These are phyloP conservation scores for Isichthys henryi DNA, from an alignment of 2,113 vertebrate species.

Conservation along the genomic window DNA sequence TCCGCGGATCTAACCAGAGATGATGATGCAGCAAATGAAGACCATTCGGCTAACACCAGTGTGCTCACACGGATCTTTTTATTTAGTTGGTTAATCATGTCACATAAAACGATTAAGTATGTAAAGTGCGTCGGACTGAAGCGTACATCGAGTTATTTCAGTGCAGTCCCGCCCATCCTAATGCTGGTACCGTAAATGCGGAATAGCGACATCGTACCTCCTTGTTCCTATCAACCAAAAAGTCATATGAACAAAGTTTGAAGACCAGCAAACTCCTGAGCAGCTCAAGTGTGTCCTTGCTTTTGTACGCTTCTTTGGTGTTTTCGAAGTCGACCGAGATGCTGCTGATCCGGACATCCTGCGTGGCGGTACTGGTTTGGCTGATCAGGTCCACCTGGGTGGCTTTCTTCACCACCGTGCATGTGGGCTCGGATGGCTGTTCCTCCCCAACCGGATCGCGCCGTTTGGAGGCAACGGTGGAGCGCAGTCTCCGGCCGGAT, in stretches of 20 bases:
- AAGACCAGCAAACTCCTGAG: slow-evolving; percentile 63
- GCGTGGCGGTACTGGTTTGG: not conserved
- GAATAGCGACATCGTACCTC: slow-evolving; percentile 48
- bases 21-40: not conserved
- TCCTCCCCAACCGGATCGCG: not conserved
- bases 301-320: slow-evolving; percentile 61
- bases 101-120: not conserved
- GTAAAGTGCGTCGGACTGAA: not conserved
- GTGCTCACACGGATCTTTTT: not conserved
- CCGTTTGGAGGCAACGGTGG: not conserved
- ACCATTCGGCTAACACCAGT: not conserved
- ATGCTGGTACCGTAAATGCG: not conserved
- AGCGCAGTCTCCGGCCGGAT: not conserved
- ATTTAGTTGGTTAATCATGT: not conserved
- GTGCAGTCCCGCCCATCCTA: not conserved
- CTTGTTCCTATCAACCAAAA: slow-evolving; percentile 60
- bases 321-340: slow-evolving; percentile 48
- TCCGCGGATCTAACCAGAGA: not conserved
- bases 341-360: not conserved
- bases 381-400: slow-evolving; percentile 16
- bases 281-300: slow-evolving; percentile 68
- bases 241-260: slow-evolving; percentile 60
- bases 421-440: not conserved
- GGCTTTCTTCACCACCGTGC: slow-evolving; percentile 17
- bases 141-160: not conserved